A percentile compares a stretch with the other conserved stretches of the same genome.
These are phyloP conservation scores for Pseudochaenichthys georgianus DNA, from an alignment of 2,797 vertebrate species.

Conservation along the genomic window DNA sequence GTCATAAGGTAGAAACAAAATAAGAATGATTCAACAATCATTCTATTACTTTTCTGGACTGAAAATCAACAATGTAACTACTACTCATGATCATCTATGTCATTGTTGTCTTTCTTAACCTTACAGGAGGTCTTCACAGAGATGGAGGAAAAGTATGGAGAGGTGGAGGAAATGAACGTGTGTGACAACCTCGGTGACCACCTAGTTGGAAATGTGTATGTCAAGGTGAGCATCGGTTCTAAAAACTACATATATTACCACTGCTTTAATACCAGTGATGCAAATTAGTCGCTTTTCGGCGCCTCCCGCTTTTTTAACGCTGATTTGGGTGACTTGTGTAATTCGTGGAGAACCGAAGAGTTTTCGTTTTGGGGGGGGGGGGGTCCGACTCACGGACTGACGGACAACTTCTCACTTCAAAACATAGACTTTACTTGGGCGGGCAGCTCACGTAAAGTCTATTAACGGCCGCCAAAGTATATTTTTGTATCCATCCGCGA, in stretches of 20 bases:
- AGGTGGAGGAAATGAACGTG: conserved; percentile 98
- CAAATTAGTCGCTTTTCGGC: no score
- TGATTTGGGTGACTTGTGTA: no score
- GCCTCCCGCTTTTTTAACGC: no score
- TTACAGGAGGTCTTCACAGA: conserved; percentile 95
- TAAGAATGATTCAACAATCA: not conserved
- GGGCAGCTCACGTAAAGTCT: no score
- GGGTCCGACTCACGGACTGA: no score
- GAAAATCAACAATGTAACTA: not conserved
- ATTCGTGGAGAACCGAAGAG: no score
- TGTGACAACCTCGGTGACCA: conserved; percentile 98
- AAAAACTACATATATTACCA: not conserved
- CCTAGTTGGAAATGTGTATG: conserved; percentile 96
- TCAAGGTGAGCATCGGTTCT: conserved; percentile 87
- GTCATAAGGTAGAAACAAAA: not conserved
- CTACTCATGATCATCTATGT: not conserved
- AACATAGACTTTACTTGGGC: no score
- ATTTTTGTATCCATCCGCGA: no score
- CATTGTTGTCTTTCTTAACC: not conserved
- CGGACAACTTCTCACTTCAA: no score
- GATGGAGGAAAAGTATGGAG: conserved; percentile 98
- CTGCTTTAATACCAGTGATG: not conserved
- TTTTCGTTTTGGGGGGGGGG: no score
- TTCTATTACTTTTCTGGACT: no score
- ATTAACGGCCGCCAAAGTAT: no score